phyloP scores from a whole-genome alignment of 2,888 invertebrate species.

The Diarsia brunnea region DNA sequence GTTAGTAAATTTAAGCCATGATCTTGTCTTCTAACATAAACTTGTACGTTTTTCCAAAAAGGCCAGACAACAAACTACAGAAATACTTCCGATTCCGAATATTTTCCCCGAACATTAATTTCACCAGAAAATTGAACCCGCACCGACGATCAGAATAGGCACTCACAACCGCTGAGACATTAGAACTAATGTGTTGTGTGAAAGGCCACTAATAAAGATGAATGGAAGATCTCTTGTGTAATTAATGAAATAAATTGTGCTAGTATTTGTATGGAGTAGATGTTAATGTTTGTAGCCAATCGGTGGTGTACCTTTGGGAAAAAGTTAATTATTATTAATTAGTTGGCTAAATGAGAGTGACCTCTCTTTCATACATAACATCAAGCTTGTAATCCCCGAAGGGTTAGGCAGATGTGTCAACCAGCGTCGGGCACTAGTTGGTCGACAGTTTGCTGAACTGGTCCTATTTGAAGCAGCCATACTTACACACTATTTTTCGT shows the following conservation, averaged over 20 bases:
- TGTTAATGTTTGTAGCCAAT: neutral
- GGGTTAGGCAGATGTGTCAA: too few species aligned
- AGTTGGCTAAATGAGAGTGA: neutral
- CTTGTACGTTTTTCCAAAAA: neutral
- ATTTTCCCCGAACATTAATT: neutral
- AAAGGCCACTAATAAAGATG: slow-evolving; percentile 47
- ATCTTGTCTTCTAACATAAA: too few species aligned
- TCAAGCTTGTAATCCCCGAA: too few species aligned
- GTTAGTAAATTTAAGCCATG: too few species aligned
- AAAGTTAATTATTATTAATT: slow-evolving; percentile 14
- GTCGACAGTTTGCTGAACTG: too few species aligned
- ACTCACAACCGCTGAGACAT: slow-evolving; percentile 20
- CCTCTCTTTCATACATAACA: too few species aligned
- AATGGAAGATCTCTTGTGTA: slow-evolving; percentile 41
- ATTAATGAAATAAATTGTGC: slow-evolving; percentile 37
- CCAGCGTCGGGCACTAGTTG: too few species aligned
- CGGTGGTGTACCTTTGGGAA: too few species aligned
- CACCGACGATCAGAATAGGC: slow-evolving; percentile 6
- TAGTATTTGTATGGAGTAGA: slow-evolving; percentile 28
- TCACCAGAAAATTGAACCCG: slow-evolving; percentile 9
- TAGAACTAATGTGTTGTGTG: slow-evolving; percentile 38
- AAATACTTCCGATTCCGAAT: neutral
- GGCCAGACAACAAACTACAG: neutral
- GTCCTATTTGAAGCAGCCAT: too few species aligned
- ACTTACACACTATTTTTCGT: too few species aligned